These are phyloP conservation scores for Ictidomys tridecemlineatus DNA, from an alignment of 2,113 vertebrate genomes.

Conservation along the genomic window DNA sequence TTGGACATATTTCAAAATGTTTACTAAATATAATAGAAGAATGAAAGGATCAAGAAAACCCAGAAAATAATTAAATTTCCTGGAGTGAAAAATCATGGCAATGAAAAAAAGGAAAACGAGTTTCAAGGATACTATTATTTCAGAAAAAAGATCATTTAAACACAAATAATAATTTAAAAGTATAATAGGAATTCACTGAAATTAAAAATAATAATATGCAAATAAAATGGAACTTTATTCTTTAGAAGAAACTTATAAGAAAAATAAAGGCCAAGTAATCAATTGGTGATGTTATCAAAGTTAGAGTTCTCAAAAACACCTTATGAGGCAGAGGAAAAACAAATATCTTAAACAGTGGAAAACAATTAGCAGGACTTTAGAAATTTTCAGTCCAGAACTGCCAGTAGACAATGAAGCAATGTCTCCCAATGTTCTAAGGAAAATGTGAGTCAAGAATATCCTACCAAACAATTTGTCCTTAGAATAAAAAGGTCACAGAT, in stretches of 20 bases:
- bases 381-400: conserved; percentile 34
- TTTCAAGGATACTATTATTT: background rate
- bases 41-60: background rate
- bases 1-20: background rate
- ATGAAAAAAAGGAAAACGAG: background rate
- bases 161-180: background rate
- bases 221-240: background rate
- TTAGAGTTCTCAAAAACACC: conserved; percentile 16
- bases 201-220: background rate
- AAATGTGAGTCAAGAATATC: conserved; percentile 10
- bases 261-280: background rate
- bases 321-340: background rate
- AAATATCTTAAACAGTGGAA: conserved; percentile 19
- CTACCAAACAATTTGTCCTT: background rate
- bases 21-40: background rate
- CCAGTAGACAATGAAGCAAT: conserved; percentile 60
- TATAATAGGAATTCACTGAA: background rate
- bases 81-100: background rate
- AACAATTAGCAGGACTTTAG: background rate
- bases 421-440: conserved; percentile 6
- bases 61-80: background rate
- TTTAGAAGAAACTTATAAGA: background rate
- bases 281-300: background rate
- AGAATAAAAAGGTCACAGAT: background rate
- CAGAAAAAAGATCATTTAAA: background rate